Conservation (phyloP, 2,888 invertebrate species). For the Tetropium fuscum region DNA sequence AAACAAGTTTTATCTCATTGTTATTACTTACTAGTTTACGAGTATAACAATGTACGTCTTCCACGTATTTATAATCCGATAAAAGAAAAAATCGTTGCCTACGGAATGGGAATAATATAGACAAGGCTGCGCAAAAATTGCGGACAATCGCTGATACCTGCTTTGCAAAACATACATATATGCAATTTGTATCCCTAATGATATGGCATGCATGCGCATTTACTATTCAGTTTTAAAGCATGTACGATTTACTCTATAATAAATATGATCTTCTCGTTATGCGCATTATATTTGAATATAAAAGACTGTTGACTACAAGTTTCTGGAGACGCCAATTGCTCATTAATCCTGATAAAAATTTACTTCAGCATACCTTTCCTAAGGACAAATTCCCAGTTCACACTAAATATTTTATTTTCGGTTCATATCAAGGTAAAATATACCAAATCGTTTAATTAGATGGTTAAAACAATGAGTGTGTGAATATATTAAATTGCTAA, state of each 20-base stretch:
- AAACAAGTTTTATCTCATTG: slow-evolving; percentile 15
- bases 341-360: too few relatives aligned
- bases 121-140: slow-evolving; percentile 21
- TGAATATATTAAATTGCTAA: too few relatives aligned
- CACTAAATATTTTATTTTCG: too few relatives aligned
- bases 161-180: slow-evolving; percentile 33
- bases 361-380: too few relatives aligned
- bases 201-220: slow-evolving; percentile 49
- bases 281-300: slow-evolving; percentile 18
- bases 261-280: slow-evolving; percentile 38
- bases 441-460: too few relatives aligned
- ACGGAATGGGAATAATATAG: slow-evolving; percentile 23
- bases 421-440: too few relatives aligned
- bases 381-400: too few relatives aligned
- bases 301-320: too few relatives aligned
- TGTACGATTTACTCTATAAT: slow-evolving; percentile 40
- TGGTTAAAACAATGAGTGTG: too few relatives aligned
- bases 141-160: slow-evolving; percentile 21
- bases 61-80: slow-evolving; percentile 13
- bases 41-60: slow-evolving; percentile 12
- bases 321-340: too few relatives aligned
- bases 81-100: slow-evolving; percentile 10
- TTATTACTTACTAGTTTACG: slow-evolving; percentile 10
- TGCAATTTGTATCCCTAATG: slow-evolving; percentile 49
- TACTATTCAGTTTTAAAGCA: slow-evolving; percentile 32